Evolutionary conservation across 2,113 vertebrate species (phyloP).

Genomic region (Campylomormyrus numenius): DNA sequence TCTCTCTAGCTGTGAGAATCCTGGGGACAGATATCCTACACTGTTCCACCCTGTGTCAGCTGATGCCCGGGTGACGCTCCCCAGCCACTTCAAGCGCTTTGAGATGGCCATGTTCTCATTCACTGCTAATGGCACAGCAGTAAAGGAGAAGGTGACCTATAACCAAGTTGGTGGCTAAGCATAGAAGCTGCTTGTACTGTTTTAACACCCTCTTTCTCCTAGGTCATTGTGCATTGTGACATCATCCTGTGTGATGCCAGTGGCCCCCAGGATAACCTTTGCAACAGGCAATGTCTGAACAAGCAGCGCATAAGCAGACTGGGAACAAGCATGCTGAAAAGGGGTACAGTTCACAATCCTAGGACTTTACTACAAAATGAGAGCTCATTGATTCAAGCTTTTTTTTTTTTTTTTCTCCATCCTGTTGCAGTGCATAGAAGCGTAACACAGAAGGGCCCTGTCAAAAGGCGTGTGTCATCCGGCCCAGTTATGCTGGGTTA

Average conservation of each 20-base stretch:
- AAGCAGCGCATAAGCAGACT: background rate
- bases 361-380: background rate
- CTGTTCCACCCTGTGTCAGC: slow-evolving; percentile 44
- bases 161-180: background rate
- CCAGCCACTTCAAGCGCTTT: slow-evolving; percentile 55
- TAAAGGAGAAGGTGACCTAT: slow-evolving; percentile 45
- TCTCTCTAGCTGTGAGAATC: slow-evolving; percentile 49
- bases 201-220: background rate
- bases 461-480: slow-evolving; percentile 18
- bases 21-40: slow-evolving; percentile 34
- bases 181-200: background rate
- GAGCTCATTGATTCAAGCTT: background rate
- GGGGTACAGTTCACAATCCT: slow-evolving; percentile 28
- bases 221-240: slow-evolving; percentile 64
- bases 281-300: slow-evolving; percentile 37
- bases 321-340: slow-evolving; percentile 7
- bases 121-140: slow-evolving; percentile 22
- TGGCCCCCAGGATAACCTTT: slow-evolving; percentile 32
- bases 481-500: slow-evolving; percentile 36
- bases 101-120: slow-evolving; percentile 58
- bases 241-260: slow-evolving; percentile 45
- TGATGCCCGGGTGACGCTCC: slow-evolving; percentile 43
- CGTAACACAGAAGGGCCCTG: background rate
- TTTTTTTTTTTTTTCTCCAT: background rate
- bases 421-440: slow-evolving; percentile 40